Evolutionary conservation across 2,797 vertebrate species (phyloP), one percentile per base, ranked within the genome.

Genomic region (Anniella stebbinsi): DNA sequence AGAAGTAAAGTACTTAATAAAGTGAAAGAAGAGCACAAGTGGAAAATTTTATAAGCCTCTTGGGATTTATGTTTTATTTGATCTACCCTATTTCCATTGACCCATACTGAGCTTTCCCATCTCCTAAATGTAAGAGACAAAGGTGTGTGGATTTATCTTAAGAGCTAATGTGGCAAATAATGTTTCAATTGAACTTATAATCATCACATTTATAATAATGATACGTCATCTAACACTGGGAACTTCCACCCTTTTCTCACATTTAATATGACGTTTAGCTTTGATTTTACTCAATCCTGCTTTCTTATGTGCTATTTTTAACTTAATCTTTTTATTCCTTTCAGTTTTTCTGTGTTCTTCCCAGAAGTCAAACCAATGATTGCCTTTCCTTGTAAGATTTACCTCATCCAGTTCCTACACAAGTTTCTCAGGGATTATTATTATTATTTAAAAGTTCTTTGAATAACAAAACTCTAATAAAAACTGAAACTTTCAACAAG

Each of bases 221-320:
- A 21, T 48, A 72, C 66, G 36, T 86, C 48, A 87, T 33, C 67
- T 67, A 66, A 45, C 69, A 73, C 25, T 82, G n/a, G 36, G 23
- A 18, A 28, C 60, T 72, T 69, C 60, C 72, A 63, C 57, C 41
- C 51, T 38, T 54, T n/a, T 82, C 45, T 63, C 72, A 48, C 75
- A 86, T 87, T 90, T 36, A 63, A 51, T 80, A 75, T 87, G 84
- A 78, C 54, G 66, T 87, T 87, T 66, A 82, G 57, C 54, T 54
- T 23, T 67, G 57, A 75, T 86, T 82, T 69, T 75, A 63, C 70
- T 90, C 69, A 82, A 82, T 90, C n/a, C 78, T 72, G 12, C 33
- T 76, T 89, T 84, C 57, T 73, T 80, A 48, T 38, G n/a, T 57
- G 66, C 48, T 88, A 80, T 90, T 72, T 90, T 90, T 90, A 82